Conservation (phyloP, 2,113 vertebrate species). For the Neolamprologus ventralis region DNA sequence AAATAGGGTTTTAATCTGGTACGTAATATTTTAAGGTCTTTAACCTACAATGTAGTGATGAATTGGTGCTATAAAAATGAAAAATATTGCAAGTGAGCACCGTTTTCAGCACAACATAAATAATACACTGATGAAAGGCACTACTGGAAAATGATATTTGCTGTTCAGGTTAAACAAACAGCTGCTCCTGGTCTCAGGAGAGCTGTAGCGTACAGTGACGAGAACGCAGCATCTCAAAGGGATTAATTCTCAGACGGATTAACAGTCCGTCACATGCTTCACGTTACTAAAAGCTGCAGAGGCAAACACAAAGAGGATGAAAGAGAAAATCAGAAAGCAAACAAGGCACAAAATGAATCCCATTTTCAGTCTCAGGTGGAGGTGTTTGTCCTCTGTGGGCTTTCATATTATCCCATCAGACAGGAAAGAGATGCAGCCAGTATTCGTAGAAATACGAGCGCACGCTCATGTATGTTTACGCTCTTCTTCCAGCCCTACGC, state of each 20-base stretch:
- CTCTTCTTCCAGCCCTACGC: background rate
- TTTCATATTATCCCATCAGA: background rate
- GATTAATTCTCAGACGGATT: slow-evolving; percentile 10
- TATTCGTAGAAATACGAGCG: background rate
- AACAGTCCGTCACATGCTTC: background rate
- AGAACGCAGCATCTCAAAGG: slow-evolving; percentile 6
- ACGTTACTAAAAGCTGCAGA: background rate
- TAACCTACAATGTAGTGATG: background rate
- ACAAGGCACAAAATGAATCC: background rate
- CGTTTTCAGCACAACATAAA: background rate
- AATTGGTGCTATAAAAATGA: background rate
- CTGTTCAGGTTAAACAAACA: background rate
- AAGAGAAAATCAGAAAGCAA: background rate
- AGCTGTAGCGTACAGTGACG: background rate
- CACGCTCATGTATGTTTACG: background rate
- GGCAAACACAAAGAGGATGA: background rate
- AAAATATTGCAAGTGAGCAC: background rate
- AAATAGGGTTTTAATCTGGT: background rate
- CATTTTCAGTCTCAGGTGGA: slow-evolving; percentile 3
- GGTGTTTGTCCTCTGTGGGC: background rate
- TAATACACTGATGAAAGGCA: background rate
- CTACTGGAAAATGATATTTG: slow-evolving; percentile 6
- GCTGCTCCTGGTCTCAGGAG: slow-evolving; percentile 22
- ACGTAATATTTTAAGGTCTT: background rate
- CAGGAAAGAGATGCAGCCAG: background rate